Evolutionary conservation across 1,140 invertebrate species (phyloP), one percentile per base, ranked within the genome.

Genomic region (Drosophila arizonae): DNA sequence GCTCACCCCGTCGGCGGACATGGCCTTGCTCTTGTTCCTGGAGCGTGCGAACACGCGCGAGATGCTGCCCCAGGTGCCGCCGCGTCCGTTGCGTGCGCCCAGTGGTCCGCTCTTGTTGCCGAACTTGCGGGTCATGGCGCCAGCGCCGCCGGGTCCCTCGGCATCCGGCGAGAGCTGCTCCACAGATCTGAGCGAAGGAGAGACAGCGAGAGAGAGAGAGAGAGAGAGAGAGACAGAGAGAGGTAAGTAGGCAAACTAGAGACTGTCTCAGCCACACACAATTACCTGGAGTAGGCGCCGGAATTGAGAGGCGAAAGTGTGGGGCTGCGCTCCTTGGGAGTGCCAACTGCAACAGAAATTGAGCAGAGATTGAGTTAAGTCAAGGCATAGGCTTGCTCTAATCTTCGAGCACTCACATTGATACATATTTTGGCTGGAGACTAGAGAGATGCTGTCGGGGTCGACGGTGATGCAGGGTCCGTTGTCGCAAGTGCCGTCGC

Each of bases 31-130:
- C 90, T 96, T 94, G 90, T 97, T 96, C 65, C 96, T 94, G 57
- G 95, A 96, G 8, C 97, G 93, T 0, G 96, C 96, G 90, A 98
- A 98, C 9, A 98, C 97, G 75, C 96, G 93, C 0, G 95, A 96
- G 79, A 97, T 97, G 78, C 95, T 96, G 50, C 96, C 96, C 96
- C 96, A 97, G 10, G 93, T 94, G 8, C 94, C 93, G 1, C 95
- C 93, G 2, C 95, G 92, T 8, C 94, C 93, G 60, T 92, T 85
- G n/a, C 93, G 91, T 0, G 92, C 93, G 3, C 92, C 92, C 65
- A 93, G 70, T 5, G 90, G 48, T 61, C 90, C 68, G 58, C 91
- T 67, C 84, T 92, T 77, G 91, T 91, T 87, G 72, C 81, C 78
- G 67, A 93, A 89, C 76, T 93, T 91, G 1, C 92, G 79, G 6